Evolutionary conservation across 1,140 invertebrate genomes (phyloP), one percentile per base, ranked within the genome.

Genomic region (Zaprionus gabonicus): DNA sequence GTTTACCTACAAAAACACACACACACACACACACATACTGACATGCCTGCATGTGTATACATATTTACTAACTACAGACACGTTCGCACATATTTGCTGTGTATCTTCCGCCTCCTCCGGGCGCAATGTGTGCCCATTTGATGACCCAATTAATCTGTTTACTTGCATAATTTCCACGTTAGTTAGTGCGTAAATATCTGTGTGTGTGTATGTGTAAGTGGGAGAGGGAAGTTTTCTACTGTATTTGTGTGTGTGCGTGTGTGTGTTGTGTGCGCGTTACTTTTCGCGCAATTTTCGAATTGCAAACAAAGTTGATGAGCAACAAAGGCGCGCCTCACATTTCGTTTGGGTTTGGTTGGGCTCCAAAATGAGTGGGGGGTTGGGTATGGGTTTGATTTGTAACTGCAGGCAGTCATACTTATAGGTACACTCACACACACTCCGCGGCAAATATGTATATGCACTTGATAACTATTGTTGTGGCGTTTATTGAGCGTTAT

Each of bases 141-240:
- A 65, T 77, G 84, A 84, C 84, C 84, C 63, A 87, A 87, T 87
- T 87, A 87, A 87, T 90, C 78, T 87, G 85, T 87, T 87, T 87
- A 87, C 84, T 87, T 88, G 84, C 84, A 87, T 87, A 87, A 87
- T 87, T 83, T 88, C 62, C 78, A 87, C 75, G 81, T 87, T 88
- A 84, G 81, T 79, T 84, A 68, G 69, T 75, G 78, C 68, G 78
- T 87, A 84, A 81, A 81, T 78, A 78, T 75, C 76, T 71, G 71
- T 81, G 81, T 75, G 79, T 71, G 71, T 73, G 69, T 80, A 65
- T 75, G 69, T 79, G 72, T 82, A 60, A 20, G 36, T 69, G 55
- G 23, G 23, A 17, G 57, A 38, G 57, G 73, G 60, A 10, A 4
- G 15, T 20, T 20, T 23, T 23, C 23, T 49, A 49, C 20, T 73